Conservation (phyloP, 53 echinoderm and acorn worm genomes). For the Paracentrotus lividus region DNA sequence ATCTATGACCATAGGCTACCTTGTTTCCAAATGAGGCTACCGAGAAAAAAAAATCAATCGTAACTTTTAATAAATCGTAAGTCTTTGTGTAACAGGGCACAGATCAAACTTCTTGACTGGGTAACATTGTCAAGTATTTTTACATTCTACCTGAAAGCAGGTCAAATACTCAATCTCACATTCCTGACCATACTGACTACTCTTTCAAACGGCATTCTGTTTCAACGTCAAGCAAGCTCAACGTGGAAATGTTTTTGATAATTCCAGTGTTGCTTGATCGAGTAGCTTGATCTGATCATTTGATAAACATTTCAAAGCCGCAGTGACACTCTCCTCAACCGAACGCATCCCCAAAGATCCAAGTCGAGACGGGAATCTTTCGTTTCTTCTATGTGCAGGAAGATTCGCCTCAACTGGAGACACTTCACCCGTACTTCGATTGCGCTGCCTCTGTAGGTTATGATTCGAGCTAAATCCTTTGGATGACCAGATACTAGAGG, state of each 20-base stretch:
- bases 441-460: neutral
- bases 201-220: no score
- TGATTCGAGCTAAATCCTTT: neutral
- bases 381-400: neutral
- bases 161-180: no score
- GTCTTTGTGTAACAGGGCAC: no score
- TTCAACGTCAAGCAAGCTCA: neutral
- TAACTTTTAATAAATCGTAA: no score
- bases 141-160: no score
- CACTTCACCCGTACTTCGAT: neutral
- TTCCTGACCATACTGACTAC: no score
- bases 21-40: no score
- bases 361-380: neutral
- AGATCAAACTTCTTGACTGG: no score
- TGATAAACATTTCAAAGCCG: constrained; percentile 66
- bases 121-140: no score
- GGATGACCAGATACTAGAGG: neutral
- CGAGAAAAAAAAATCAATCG: no score
- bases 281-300: constrained; percentile 71
- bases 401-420: neutral
- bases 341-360: constrained; percentile 35
- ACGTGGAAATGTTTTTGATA: neutral
- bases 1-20: no score
- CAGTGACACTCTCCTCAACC: constrained; percentile 53
- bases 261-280: constrained; percentile 68